phyloP scores from a whole-genome alignment of 2,113 vertebrate genomes.

The Brienomyrus brachyistius region DNA sequence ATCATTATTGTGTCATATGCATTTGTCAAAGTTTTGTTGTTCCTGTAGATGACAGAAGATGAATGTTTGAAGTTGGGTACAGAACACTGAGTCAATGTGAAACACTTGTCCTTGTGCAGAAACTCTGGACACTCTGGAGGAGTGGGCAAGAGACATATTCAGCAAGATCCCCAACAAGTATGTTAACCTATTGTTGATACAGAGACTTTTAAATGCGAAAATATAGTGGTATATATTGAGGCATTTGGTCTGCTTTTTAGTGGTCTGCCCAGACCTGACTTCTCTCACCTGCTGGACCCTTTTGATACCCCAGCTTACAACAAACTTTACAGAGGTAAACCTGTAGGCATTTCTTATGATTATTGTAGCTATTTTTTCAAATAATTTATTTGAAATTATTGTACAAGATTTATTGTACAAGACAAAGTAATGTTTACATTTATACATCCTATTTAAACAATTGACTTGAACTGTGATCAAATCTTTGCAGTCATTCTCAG shows the following conservation, averaged over 20 bases:
- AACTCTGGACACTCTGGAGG: constrained; percentile 85
- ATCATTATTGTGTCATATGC: neutral
- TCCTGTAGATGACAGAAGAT: neutral
- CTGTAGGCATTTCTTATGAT: neutral
- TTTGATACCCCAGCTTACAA: constrained; percentile 87
- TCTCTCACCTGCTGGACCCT: constrained; percentile 77
- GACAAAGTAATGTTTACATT: neutral
- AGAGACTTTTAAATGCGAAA: no score
- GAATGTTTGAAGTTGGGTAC: neutral
- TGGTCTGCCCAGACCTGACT: constrained; percentile 70
- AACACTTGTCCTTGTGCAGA: constrained; percentile 52
- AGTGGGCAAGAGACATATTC: constrained; percentile 91
- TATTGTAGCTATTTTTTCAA: neutral
- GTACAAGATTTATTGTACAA: neutral
- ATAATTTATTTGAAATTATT: neutral
- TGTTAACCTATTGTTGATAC: constrained; percentile 36
- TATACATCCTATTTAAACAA: neutral
- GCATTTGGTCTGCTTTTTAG: constrained; percentile 47
- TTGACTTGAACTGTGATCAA: neutral
- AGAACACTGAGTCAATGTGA: neutral
- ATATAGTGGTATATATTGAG: neutral
- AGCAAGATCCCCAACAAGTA: constrained; percentile 90
- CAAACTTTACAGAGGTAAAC: constrained; percentile 86
- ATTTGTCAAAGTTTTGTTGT: neutral
- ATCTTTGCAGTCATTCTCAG: neutral